A percentile compares a stretch with the other conserved stretches of the same genome.
These are phyloP conservation scores for Elysia crispata DNA, from an alignment of 2,888 invertebrate genomes.

Conservation along the genomic window DNA sequence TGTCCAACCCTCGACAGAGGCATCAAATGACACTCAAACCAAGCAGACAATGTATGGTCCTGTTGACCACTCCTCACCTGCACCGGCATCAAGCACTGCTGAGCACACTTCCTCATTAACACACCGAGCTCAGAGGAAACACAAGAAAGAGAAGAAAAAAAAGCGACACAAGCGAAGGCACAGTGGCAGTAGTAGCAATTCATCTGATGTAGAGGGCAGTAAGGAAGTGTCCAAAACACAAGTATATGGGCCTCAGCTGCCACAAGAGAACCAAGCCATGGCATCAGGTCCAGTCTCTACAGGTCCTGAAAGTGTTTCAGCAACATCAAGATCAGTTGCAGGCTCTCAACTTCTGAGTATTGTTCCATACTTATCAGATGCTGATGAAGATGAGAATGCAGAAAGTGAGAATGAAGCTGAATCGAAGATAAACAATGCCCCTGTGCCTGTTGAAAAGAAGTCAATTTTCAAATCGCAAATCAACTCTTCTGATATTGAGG, in stretches of 20 bases:
- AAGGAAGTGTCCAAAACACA: neutral
- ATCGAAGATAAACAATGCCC: too few species aligned
- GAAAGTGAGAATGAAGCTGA: neutral
- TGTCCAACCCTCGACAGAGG: too few species aligned
- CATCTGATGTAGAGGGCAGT: neutral
- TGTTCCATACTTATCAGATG: conserved; percentile 39
- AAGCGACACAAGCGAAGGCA: conserved; percentile 45
- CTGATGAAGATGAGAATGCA: conserved; percentile 38
- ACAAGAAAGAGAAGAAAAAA: conserved; percentile 40
- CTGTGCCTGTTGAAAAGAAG: too few species aligned
- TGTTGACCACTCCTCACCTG: too few species aligned
- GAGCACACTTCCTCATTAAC: too few species aligned
- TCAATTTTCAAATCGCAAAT: too few species aligned
- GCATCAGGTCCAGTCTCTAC: conserved; percentile 5
- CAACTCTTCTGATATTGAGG: too few species aligned
- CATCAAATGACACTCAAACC: too few species aligned
- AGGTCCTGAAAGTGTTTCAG: too few species aligned
- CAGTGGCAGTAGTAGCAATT: conserved; percentile 3
- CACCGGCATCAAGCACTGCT: too few species aligned
- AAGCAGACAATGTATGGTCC: too few species aligned
- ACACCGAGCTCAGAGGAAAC: conserved; percentile 1
- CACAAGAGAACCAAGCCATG: too few species aligned
- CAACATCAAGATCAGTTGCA: neutral
- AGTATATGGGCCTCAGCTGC: neutral
- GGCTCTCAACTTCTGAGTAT: conserved; percentile 35